A percentile compares a stretch with the other conserved stretches of the same genome.
phyloP scores from a whole-genome alignment of 2,888 invertebrate genomes.

The Clanis bilineata region DNA sequence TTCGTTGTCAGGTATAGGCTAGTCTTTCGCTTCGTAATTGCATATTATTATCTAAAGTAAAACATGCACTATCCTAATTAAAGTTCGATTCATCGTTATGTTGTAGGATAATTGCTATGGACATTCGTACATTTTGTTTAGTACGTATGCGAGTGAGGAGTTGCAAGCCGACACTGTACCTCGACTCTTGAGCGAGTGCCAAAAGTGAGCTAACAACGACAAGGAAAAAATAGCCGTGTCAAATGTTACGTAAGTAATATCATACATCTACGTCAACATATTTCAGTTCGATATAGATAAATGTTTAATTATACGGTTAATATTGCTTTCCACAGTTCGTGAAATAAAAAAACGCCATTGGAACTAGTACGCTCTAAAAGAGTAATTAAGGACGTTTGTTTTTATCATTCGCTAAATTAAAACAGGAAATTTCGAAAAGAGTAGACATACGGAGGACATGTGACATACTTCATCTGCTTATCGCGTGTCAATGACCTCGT shows the following conservation, averaged over 20 bases:
- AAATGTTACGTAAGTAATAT: slow-evolving; percentile 58
- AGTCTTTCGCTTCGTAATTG: background rate
- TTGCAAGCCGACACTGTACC: slow-evolving; percentile 45
- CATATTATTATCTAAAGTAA: background rate
- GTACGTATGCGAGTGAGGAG: slow-evolving; percentile 27
- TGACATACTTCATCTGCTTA: slow-evolving; percentile 40
- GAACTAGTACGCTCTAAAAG: too few species aligned
- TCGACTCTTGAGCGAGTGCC: slow-evolving; percentile 67
- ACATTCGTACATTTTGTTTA: slow-evolving; percentile 12
- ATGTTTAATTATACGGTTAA: background rate
- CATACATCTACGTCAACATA: slow-evolving; percentile 34
- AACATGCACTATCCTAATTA: background rate
- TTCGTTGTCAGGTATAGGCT: background rate
- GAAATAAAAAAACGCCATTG: background rate
- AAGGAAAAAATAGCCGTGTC: slow-evolving; percentile 76
- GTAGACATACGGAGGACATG: slow-evolving; percentile 14
- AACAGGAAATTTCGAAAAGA: slow-evolving; percentile 13
- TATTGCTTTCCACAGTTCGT: background rate
- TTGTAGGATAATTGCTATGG: background rate
- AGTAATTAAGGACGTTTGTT: background rate
- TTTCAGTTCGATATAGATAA: background rate
- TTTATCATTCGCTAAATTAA: slow-evolving; percentile 11
- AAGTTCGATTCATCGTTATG: background rate
- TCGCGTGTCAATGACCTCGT: slow-evolving; percentile 63
- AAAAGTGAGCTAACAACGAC: slow-evolving; percentile 65